Conservation (phyloP, 2,888 invertebrate species). For the Drosophila koepferae region DNA sequence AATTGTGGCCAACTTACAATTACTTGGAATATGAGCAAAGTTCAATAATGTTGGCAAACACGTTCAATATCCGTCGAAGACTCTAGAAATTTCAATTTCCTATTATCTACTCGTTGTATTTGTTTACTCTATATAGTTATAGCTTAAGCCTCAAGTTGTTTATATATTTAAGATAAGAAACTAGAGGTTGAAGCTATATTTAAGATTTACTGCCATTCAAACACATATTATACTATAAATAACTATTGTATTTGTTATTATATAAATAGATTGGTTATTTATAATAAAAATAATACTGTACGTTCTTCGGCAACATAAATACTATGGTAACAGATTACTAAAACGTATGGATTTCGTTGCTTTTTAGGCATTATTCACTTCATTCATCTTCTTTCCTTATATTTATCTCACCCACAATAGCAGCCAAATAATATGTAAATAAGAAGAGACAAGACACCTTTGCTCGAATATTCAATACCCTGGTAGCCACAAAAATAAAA, state of each 20-base stretch:
- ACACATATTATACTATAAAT: not conserved
- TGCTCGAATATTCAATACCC: not conserved
- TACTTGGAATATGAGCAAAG: constrained; percentile 4
- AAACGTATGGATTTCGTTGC: not conserved
- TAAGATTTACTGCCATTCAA: not conserved
- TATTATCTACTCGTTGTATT: not conserved
- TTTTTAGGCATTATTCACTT: not conserved
- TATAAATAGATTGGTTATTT: not conserved
- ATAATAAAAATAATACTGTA: not conserved
- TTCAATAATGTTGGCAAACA: not conserved
- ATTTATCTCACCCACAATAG: not conserved
- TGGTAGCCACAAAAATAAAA: not conserved
- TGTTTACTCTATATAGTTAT: not conserved
- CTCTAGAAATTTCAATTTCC: not conserved
- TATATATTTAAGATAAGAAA: no score
- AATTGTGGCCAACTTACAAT: not conserved
- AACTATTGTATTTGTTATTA: not conserved
- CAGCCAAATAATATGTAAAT: not conserved
- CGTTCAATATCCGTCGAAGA: not conserved
- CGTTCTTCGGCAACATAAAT: not conserved
- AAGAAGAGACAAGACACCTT: not conserved
- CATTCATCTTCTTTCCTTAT: not conserved
- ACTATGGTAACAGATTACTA: not conserved
- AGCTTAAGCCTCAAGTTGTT: not conserved
- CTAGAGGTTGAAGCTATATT: not conserved